phyloP scores from a whole-genome alignment of 2,797 vertebrate species.

The Pantherophis vulpinus region DNA sequence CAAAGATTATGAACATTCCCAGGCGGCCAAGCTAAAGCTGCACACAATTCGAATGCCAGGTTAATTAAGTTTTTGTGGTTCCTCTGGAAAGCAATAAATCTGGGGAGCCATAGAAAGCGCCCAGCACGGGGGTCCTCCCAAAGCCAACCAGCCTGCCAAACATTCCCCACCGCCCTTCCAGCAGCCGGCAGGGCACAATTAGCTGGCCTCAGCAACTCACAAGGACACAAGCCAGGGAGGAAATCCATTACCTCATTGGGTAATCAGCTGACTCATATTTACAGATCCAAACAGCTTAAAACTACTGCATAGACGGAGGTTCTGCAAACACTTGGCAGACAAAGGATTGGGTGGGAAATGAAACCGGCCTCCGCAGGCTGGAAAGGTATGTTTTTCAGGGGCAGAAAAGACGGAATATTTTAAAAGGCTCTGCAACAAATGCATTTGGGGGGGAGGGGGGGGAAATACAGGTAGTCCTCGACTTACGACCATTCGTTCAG shows the following conservation, averaged over 20 bases:
- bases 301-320: background rate
- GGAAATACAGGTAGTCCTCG: no score
- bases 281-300: background rate
- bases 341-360: background rate
- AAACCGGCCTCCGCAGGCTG: background rate
- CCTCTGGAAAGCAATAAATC: slow-evolving; percentile 46
- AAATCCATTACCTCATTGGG: background rate
- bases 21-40: background rate
- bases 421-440: background rate
- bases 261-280: background rate
- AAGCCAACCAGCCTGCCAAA: no score
- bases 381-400: background rate
- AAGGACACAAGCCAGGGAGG: background rate
- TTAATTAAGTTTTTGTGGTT: slow-evolving; percentile 30
- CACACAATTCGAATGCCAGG: slow-evolving; percentile 16
- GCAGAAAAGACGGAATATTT: background rate
- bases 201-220: background rate
- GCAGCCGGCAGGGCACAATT: background rate
- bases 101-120: slow-evolving; percentile 27
- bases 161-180: background rate
- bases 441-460: no score
- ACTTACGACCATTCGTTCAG: no score
- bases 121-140: no score
- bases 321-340: background rate
- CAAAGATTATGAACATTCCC: background rate